Percentiles rank a stretch among this genome's conserved stretches.
Conservation (phyloP, 2,888 invertebrate genomes). For the Lepidocyrtoides sp. region DNA sequence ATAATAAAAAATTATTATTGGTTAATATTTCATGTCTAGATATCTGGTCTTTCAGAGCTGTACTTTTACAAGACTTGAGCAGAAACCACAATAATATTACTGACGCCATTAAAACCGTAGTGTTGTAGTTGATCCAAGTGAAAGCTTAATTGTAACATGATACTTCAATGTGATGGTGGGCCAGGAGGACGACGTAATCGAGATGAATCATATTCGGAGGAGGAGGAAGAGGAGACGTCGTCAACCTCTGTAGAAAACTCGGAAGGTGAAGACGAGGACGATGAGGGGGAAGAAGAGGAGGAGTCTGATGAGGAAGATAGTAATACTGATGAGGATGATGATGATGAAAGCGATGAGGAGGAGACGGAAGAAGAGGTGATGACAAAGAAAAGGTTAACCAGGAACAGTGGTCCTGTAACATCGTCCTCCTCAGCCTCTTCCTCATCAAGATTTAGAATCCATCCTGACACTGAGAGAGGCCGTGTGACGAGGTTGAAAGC, state of each 20-base stretch:
- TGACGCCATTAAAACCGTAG: too few species aligned
- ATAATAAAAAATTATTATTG: not conserved
- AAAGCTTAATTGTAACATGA: not conserved
- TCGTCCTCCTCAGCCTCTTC: not conserved
- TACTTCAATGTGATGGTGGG: slow-evolving; percentile 60
- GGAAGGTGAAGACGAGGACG: slow-evolving; percentile 18
- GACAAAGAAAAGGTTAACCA: not conserved
- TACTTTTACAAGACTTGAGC: not conserved
- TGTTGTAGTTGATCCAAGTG: too few species aligned
- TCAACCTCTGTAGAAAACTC: slow-evolving; percentile 44
- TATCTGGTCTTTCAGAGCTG: slow-evolving; percentile 34
- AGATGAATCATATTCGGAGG: slow-evolving; percentile 45
- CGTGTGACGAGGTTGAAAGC: slow-evolving; percentile 61
- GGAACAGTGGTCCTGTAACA: not conserved
- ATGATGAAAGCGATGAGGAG: slow-evolving; percentile 36
- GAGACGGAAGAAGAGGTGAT: not conserved
- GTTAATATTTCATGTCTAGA: not conserved
- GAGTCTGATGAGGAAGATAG: slow-evolving; percentile 33
- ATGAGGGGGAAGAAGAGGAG: slow-evolving; percentile 11
- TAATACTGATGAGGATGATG: not conserved
- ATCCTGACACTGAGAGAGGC: not conserved
- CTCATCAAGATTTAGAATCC: not conserved
- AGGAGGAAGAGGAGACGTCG: slow-evolving; percentile 55
- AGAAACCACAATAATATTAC: too few species aligned
- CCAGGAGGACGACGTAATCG: slow-evolving; percentile 4